Evolutionary conservation across 2,113 vertebrate species (phyloP).

Genomic region (Columba janthina): DNA sequence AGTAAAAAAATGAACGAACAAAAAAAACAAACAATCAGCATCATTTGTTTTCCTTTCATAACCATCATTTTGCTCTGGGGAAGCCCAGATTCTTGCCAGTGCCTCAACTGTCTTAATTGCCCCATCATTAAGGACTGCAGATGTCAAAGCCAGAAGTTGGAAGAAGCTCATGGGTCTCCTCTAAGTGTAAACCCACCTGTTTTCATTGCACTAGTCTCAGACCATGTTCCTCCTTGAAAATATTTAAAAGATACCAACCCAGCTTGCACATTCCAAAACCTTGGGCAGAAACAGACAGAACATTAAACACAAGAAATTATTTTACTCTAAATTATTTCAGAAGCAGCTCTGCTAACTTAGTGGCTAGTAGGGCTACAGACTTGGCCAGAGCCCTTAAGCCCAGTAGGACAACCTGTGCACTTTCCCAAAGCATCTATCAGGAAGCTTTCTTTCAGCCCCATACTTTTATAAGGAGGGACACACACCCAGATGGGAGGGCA

Average conservation of each 20-base stretch:
- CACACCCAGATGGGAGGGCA: neutral
- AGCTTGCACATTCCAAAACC: neutral
- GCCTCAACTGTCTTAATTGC: rapidly evolving
- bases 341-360: neutral
- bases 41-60: neutral
- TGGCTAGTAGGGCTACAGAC: rapidly evolving
- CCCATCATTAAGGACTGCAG: neutral
- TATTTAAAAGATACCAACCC: neutral
- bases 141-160: neutral
- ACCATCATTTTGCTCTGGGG: neutral
- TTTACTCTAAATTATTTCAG: neutral
- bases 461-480: neutral
- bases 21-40: neutral
- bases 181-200: neutral
- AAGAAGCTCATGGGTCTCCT: neutral
- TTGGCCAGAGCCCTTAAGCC: rapidly evolving
- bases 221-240: rapidly evolving
- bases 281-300: rapidly evolving
- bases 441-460: rapidly evolving
- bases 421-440: rapidly evolving
- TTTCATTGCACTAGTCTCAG: neutral
- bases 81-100: neutral
- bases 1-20: neutral
- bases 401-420: rapidly evolving
- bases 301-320: rapidly evolving